A percentile compares a stretch with the other conserved stretches of the same genome.
Conservation (phyloP, 2,888 invertebrate species). For the Autographa gamma region DNA sequence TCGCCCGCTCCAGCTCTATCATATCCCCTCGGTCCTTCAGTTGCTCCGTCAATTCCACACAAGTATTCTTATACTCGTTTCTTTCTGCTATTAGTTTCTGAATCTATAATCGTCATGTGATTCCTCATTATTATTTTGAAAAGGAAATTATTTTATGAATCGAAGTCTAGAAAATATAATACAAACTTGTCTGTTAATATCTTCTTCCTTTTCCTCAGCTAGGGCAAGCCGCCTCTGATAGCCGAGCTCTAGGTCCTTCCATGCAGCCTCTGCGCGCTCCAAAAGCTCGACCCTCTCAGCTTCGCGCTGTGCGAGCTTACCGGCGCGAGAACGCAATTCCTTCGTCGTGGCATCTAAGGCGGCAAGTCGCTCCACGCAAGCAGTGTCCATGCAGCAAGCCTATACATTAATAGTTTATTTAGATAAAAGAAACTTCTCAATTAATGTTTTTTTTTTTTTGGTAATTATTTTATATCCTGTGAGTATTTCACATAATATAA, state of each 20-base stretch:
- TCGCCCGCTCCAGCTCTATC: constrained; percentile 64
- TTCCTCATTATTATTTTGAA: background rate
- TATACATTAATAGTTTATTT: constrained; percentile 33
- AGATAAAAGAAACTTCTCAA: too few species aligned
- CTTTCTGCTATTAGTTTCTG: constrained; percentile 73
- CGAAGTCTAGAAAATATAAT: background rate
- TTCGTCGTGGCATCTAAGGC: constrained; percentile 67
- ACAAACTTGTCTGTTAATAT: constrained; percentile 71
- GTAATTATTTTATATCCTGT: too few species aligned
- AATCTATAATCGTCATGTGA: constrained; percentile 63
- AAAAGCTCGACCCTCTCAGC: constrained; percentile 76
- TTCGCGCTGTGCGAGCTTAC: constrained; percentile 73
- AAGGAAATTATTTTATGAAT: background rate
- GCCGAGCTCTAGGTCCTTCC: constrained; percentile 79
- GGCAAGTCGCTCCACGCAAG: constrained; percentile 68
- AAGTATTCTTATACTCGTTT: constrained; percentile 65
- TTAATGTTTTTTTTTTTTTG: too few species aligned
- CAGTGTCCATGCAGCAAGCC: constrained; percentile 74
- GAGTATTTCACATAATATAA: too few species aligned
- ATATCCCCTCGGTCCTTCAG: constrained; percentile 60
- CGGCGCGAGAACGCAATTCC: constrained; percentile 73
- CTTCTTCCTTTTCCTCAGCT: constrained; percentile 76
- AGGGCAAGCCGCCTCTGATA: constrained; percentile 73
- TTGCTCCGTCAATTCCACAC: constrained; percentile 56
- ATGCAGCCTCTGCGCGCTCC: constrained; percentile 81